These are phyloP conservation scores for Drosophila ustulata DNA, from an alignment of 2,888 invertebrate species.

Conservation along the genomic window DNA sequence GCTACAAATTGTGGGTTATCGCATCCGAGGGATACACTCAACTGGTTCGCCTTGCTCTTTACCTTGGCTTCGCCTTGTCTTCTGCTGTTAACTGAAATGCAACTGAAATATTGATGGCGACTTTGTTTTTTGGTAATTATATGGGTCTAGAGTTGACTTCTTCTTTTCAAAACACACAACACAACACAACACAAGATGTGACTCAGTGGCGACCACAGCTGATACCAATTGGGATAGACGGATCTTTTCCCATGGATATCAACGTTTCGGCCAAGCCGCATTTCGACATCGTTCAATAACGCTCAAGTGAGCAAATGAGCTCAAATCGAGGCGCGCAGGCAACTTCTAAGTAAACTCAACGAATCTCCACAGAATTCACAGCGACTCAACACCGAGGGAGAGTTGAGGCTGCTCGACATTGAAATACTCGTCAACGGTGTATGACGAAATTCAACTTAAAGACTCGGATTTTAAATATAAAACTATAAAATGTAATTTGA, in stretches of 20 bases:
- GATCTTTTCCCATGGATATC: constrained; percentile 76
- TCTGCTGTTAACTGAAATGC: constrained; percentile 32
- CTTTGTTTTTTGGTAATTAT: constrained; percentile 28
- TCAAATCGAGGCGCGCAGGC: constrained; percentile 39
- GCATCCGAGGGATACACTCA: constrained; percentile 80
- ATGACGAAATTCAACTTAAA: too few relatives aligned
- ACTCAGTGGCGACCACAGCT: constrained; percentile 36
- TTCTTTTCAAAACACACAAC: constrained; percentile 6
- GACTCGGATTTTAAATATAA: too few relatives aligned
- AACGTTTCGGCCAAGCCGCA: constrained; percentile 52
- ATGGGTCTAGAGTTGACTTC: constrained; percentile 6
- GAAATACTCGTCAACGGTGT: background rate
- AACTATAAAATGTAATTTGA: too few relatives aligned
- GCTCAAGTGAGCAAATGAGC: constrained; percentile 69
- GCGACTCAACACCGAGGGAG: background rate
- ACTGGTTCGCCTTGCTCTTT: constrained; percentile 48
- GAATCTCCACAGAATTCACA: constrained; percentile 19
- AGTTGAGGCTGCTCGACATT: background rate
- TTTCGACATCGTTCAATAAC: constrained; percentile 64
- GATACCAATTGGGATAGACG: constrained; percentile 7
- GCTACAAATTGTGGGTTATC: constrained; percentile 78
- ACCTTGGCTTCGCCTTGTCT: background rate
- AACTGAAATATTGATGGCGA: constrained; percentile 58
- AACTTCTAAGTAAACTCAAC: constrained; percentile 69
- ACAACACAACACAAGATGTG: constrained; percentile 30